A percentile compares a stretch with the other conserved stretches of the same genome.
Conservation (phyloP, 1,140 invertebrate genomes). For the Planococcus citri region DNA sequence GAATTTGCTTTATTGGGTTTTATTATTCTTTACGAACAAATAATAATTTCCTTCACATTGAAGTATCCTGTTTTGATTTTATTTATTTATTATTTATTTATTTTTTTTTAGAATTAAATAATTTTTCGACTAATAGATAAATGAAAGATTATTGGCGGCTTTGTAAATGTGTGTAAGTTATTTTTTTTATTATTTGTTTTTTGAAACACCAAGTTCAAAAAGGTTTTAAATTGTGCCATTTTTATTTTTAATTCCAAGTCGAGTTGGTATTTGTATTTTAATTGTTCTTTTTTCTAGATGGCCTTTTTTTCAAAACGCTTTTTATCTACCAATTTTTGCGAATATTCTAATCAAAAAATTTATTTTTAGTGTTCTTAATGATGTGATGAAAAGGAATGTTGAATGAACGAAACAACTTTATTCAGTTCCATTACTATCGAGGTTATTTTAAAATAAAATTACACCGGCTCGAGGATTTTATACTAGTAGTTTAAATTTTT, state of each 20-base stretch:
- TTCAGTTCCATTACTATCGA: too few species aligned
- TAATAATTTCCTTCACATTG: neutral
- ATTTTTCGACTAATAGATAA: neutral
- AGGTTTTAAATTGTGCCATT: neutral
- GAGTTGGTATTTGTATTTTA: neutral
- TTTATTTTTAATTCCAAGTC: neutral
- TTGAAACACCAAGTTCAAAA: slow-evolving; percentile 1
- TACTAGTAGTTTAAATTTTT: too few species aligned
- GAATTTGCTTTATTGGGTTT: neutral
- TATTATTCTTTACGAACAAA: neutral
- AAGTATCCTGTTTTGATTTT: neutral
- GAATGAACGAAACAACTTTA: neutral
- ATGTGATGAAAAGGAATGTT: neutral
- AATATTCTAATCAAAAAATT: neutral
- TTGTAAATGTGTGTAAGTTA: neutral
- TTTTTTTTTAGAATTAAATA: neutral
- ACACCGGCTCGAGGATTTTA: too few species aligned
- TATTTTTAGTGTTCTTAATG: neutral
- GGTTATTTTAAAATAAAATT: too few species aligned
- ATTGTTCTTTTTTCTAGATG: neutral
- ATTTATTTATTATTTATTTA: neutral
- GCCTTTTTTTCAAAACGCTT: neutral
- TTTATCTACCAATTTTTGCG: neutral
- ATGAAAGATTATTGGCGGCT: neutral
- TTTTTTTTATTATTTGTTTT: neutral